Evolutionary conservation across 2,888 invertebrate genomes (phyloP).

Genomic region (Spatulosminthurus flaviceps): DNA sequence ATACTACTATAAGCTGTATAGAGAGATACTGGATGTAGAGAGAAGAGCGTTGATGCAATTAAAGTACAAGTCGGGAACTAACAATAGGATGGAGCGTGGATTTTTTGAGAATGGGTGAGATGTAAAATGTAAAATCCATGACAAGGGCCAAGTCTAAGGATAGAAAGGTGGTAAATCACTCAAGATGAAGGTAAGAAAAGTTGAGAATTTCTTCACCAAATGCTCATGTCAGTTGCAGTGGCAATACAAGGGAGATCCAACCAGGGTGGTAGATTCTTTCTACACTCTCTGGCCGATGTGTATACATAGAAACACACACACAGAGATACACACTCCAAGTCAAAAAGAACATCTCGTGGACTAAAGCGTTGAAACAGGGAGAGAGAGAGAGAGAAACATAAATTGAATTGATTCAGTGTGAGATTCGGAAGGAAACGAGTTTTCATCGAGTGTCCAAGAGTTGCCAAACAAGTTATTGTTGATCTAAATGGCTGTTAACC

Average conservation of each 20-base stretch:
- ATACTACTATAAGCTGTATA: background rate
- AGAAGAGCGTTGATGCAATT: no score
- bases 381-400: constrained; percentile 43
- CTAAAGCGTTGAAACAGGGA: constrained; percentile 8
- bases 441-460: constrained; percentile 50
- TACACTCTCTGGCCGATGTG: constrained; percentile 9
- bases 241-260: constrained; percentile 38
- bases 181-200: constrained; percentile 43
- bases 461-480: constrained; percentile 50
- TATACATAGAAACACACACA: no score
- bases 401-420: constrained; percentile 52
- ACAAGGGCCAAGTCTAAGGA: constrained; percentile 39
- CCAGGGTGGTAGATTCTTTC: constrained; percentile 30
- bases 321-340: no score
- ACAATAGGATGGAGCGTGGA: background rate
- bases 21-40: background rate
- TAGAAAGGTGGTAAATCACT: constrained; percentile 51
- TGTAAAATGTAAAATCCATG: constrained; percentile 45
- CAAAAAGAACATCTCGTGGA: constrained; percentile 8
- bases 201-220: constrained; percentile 43
- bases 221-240: constrained; percentile 40
- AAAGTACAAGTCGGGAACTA: background rate
- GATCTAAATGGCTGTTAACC: constrained; percentile 55
- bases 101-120: background rate
- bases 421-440: constrained; percentile 57